Evolutionary conservation across 2,888 invertebrate species (phyloP).

Genomic region (Drosophila tanythrix): DNA sequence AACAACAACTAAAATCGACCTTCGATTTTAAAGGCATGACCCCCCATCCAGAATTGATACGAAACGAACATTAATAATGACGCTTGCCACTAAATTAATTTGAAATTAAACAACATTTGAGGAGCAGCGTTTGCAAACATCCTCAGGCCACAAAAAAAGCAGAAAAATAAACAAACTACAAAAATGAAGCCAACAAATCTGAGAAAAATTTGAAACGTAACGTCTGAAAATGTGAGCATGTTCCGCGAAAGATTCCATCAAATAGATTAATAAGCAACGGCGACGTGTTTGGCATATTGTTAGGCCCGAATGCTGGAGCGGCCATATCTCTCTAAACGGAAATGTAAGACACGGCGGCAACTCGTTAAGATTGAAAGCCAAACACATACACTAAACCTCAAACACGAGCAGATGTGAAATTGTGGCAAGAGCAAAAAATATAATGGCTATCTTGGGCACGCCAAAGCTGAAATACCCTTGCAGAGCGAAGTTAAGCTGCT

Average conservation of each 20-base stretch:
- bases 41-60: slow-evolving; percentile 11
- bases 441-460: background rate
- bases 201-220: slow-evolving; percentile 50
- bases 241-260: slow-evolving; percentile 64
- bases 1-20: slow-evolving; percentile 34
- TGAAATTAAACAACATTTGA: slow-evolving; percentile 50
- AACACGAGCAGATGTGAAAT: slow-evolving; percentile 22
- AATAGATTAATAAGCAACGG: slow-evolving; percentile 76
- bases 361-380: slow-evolving; percentile 53
- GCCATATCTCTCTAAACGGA: slow-evolving; percentile 53
- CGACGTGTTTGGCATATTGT: slow-evolving; percentile 71
- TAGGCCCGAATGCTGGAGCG: slow-evolving; percentile 27
- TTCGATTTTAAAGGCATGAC: slow-evolving; percentile 33
- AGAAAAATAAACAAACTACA: slow-evolving; percentile 28
- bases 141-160: slow-evolving; percentile 36
- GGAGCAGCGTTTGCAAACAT: slow-evolving; percentile 49
- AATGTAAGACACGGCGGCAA: slow-evolving; percentile 66
- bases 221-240: slow-evolving; percentile 59
- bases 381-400: slow-evolving; percentile 6
- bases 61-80: slow-evolving; percentile 56
- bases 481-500: background rate
- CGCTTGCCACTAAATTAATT: slow-evolving; percentile 59
- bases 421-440: slow-evolving; percentile 44
- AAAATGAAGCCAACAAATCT: slow-evolving; percentile 33
- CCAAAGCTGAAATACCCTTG: background rate